Evolutionary conservation across 1,140 invertebrate genomes (phyloP), one percentile per base, ranked within the genome.

Genomic region (Condylostylus longicornis): DNA sequence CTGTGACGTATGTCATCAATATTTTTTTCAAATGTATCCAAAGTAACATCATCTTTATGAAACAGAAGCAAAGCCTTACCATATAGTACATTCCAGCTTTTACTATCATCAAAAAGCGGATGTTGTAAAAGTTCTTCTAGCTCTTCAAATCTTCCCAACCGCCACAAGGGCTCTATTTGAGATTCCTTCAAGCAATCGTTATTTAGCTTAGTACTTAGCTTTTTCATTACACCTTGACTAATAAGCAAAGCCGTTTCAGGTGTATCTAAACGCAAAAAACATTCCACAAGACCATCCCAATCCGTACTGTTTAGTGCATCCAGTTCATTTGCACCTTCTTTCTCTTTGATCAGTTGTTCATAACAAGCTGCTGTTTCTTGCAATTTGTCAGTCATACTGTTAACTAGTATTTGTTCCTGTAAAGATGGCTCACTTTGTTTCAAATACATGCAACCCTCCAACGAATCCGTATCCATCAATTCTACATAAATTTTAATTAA

Each of bases 131-230:
- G 46, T 19, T 72, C 62, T n/a, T 83, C 74, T 1, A 90, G 53
- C 40, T 79, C 71, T 20, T 82, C 77, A 62, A 86, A 94, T 42
- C 77, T 71, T 4, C 80, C 77, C 5, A 95, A 64, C 46, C 82
- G 76, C 87, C 87, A 95, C 17, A 89, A 69, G 1, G 87, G 75
- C 58, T 97, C 91, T 1, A 83, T 74, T 40, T 78, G 70, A 33
- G 80, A 69, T 42, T 77, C 75, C 43, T 70, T 67, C 20, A 71
- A 61, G 30, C 52, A 58, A 31, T 62, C 62, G 42, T 60, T 63
- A 12, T 54, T 58, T 45, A 50, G 61, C 44, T 44, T 62, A 60
- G 62, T 66, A 49, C 46, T 43, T 43, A 45, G 54, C 38, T 67
- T 61, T 22, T 60, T 47, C 15, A 72, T 51, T 5, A 72, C 50